Evolutionary conservation across 2,113 vertebrate genomes (phyloP).

Genomic region (Bufo bufo): DNA sequence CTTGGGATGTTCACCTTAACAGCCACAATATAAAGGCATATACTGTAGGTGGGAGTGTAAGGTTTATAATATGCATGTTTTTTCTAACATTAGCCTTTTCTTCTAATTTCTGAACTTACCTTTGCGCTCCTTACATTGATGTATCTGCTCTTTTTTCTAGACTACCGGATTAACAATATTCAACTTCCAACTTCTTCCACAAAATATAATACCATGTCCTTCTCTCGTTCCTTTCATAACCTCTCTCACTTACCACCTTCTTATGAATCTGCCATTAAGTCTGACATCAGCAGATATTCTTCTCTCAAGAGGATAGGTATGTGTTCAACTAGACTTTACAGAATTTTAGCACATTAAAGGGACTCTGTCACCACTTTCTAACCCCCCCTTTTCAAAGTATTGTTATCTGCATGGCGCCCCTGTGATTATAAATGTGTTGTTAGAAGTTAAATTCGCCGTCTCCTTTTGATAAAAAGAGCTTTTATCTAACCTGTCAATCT

Average conservation of each 20-base stretch:
- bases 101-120: neutral
- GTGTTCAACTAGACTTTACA: constrained; percentile 35
- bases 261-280: constrained; percentile 87
- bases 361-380: too few relatives aligned
- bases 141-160: constrained; percentile 51
- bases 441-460: too few relatives aligned
- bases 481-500: too few relatives aligned
- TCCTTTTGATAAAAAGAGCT: too few relatives aligned
- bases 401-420: too few relatives aligned
- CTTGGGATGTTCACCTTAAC: too few relatives aligned
- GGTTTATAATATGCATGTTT: too few relatives aligned
- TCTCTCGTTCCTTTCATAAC: constrained; percentile 90
- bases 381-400: too few relatives aligned
- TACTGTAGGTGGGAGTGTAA: too few relatives aligned
- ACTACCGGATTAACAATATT: constrained; percentile 80
- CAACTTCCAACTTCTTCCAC: constrained; percentile 79
- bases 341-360: neutral
- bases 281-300: constrained; percentile 88
- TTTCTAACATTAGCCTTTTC: neutral
- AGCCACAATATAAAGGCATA: too few relatives aligned
- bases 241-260: constrained; percentile 90
- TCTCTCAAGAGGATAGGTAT: constrained; percentile 90
- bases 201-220: constrained; percentile 85
- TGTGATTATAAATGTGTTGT: too few relatives aligned
- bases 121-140: neutral